Conservation (phyloP, 1,140 invertebrate genomes). For the Caerostris darwini region DNA sequence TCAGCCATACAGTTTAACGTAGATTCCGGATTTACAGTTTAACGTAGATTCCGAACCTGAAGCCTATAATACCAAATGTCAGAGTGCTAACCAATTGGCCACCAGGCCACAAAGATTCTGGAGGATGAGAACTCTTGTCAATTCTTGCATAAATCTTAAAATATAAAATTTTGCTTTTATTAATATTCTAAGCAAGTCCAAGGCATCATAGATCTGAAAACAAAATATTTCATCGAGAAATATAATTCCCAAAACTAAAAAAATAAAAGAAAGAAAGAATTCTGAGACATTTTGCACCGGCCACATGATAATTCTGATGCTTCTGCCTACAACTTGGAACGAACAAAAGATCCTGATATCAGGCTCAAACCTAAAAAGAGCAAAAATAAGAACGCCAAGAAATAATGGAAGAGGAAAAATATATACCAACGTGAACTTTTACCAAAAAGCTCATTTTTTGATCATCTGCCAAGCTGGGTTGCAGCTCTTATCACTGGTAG, state of each 20-base stretch:
- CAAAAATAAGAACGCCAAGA: neutral
- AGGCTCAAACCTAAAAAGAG: neutral
- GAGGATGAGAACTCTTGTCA: no score
- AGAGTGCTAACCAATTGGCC: no score
- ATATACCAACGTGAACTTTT: conserved; percentile 20
- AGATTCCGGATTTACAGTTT: no score
- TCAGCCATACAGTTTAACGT: no score
- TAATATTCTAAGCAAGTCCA: neutral
- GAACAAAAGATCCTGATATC: conserved; percentile 47
- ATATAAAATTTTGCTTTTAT: neutral
- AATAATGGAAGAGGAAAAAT: neutral
- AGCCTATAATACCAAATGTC: no score
- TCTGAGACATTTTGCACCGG: conserved; percentile 2
- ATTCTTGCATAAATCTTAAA: no score
- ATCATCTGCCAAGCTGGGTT: conserved; percentile 31
- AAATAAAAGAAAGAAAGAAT: neutral
- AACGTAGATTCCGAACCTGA: no score
- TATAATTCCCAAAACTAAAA: no score
- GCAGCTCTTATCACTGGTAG: conserved; percentile 17
- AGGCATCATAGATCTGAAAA: neutral
- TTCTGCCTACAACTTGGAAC: conserved; percentile 42
- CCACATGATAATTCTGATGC: conserved; percentile 28
- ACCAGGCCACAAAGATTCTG: no score
- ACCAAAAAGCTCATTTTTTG: conserved; percentile 54
- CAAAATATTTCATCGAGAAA: neutral